Evolutionary conservation across 1,140 invertebrate genomes (phyloP), one percentile per base, ranked within the genome.

Genomic region (Caenorhabditis briggsae): DNA sequence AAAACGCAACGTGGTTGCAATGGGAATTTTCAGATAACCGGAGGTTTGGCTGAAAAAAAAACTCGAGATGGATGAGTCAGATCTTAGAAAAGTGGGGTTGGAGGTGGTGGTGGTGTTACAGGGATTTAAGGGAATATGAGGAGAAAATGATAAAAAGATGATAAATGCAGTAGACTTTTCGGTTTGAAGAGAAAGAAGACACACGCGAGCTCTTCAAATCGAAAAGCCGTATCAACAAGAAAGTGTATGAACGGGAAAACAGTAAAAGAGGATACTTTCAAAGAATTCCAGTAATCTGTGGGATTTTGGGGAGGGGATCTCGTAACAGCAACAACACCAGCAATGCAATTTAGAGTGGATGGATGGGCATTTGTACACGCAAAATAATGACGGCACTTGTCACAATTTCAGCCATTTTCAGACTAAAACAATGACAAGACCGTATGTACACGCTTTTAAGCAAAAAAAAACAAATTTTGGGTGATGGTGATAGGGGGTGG

Each of bases 311-410:
- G 23, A 78, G 46, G 70, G 70, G 23, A 78, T 78, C 70, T 78
- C 70, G 70, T 78, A 78, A 78, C 70, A 33, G 33, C 33, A 78
- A 78, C 70, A 78, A 78, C 70, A 78, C 70, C 70, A 78, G 70
- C 70, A 78, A 78, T 78, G 70, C 70, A 78, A 50, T 50, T 50
- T 50, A 78, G 70, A 78, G 70, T 23, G 70, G 70, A 20, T 18
- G 70, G 70, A 78, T 78, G 70, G 70, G 46, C 70, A 50, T 78
- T 78, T 78, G 70, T 78, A 78, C 70, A 78, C 70, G 70, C 70
- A 78, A 78, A 33, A 12, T 53, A 46, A 46, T 11, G 70, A 46
- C 12, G n/a, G 33, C 1, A 33, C 2, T n/a, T 18, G 70, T 78
- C 18, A 78, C 7, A 23, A 50, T 14, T 48, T 78, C 46, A 20